Evolutionary conservation across 2,113 vertebrate species (phyloP).

Genomic region (Columba livia): DNA sequence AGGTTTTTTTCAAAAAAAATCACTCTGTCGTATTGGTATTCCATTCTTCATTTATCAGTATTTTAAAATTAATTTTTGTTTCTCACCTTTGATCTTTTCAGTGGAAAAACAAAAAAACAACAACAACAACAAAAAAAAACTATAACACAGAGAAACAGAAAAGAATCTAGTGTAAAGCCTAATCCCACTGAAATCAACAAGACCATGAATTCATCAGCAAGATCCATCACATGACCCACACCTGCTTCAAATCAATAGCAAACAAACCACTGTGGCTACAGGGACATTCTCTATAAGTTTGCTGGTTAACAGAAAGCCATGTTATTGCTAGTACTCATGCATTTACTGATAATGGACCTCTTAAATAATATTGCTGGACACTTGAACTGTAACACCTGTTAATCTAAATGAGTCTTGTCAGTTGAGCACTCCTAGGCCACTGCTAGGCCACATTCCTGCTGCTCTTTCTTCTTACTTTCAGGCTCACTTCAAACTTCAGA

Average conservation of each 20-base stretch:
- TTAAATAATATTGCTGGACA: neutral
- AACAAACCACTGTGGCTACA: neutral
- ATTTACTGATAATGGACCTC: neutral
- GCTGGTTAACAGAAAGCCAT: neutral
- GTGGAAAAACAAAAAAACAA: neutral
- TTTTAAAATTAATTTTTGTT: neutral
- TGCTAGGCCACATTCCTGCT: neutral
- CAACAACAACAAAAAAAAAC: neutral
- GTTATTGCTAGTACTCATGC: neutral
- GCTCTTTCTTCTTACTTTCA: neutral
- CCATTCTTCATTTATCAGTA: neutral
- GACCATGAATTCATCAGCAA: neutral
- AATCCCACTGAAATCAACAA: neutral
- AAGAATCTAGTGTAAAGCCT: neutral
- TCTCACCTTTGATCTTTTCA: neutral
- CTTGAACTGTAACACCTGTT: neutral
- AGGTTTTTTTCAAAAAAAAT: fast-evolving
- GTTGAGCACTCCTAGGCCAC: neutral
- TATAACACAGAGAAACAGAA: neutral
- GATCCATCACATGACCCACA: neutral
- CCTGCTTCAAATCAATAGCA: neutral
- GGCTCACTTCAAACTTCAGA: neutral
- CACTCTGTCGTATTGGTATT: neutral
- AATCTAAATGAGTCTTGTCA: neutral
- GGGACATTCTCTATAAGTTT: neutral